Evolutionary conservation across 2,797 vertebrate species (phyloP).

Genomic region (Poeciliopsis turneri): DNA sequence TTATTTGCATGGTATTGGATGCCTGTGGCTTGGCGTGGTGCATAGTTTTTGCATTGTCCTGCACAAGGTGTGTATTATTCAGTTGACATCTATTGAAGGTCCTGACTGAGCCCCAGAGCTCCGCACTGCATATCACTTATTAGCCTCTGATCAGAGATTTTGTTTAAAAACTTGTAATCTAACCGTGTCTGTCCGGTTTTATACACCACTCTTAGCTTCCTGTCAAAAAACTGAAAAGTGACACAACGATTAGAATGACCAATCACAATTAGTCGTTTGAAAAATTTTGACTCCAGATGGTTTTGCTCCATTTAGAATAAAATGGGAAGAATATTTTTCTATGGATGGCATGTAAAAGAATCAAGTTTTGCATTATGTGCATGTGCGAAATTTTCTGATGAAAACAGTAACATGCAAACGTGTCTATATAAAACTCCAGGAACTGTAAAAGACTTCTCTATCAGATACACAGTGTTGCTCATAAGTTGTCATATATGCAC

Average conservation of each 20-base stretch:
- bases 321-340: too few species aligned
- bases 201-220: background rate
- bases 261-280: background rate
- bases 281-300: background rate
- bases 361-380: too few species aligned
- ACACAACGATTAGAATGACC: background rate
- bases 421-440: background rate
- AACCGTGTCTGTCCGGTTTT: background rate
- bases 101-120: too few species aligned
- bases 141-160: background rate
- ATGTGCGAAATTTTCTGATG: too few species aligned
- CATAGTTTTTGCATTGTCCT: too few species aligned
- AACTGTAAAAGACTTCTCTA: background rate
- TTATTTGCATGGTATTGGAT: too few species aligned
- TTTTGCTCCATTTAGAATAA: background rate
- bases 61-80: too few species aligned
- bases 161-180: background rate
- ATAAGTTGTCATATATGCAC: background rate
- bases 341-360: too few species aligned
- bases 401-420: too few species aligned
- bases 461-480: background rate
- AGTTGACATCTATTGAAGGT: too few species aligned
- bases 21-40: too few species aligned
- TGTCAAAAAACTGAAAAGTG: background rate
- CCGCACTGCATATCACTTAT: background rate